phyloP scores from a whole-genome alignment of 2,797 vertebrate genomes.

The Heteromormyrus szaboi region DNA sequence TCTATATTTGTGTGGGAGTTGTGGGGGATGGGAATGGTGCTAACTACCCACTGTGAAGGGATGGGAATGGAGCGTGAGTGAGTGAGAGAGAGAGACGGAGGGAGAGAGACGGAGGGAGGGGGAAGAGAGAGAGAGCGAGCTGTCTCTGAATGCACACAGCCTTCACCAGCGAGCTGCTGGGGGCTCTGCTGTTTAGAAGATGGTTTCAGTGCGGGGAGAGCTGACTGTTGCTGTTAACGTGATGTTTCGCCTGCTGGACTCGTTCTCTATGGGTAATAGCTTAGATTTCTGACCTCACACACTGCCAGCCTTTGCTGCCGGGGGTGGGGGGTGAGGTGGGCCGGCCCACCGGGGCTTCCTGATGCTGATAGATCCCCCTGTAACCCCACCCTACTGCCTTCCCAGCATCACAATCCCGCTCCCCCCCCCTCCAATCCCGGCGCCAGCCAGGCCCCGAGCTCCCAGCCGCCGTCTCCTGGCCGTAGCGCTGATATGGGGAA shows the following conservation, averaged over 20 bases:
- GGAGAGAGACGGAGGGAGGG: conserved; percentile 10
- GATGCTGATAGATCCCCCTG: conserved; percentile 69
- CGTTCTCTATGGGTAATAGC: conserved; percentile 60
- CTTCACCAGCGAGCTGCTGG: conserved; percentile 33
- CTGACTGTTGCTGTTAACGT: conserved; percentile 65
- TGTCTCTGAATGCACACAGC: conserved; percentile 13
- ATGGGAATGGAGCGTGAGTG: conserved; percentile 28
- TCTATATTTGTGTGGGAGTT: conserved; percentile 28
- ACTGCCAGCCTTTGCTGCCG: conserved; percentile 38
- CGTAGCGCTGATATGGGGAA: conserved; percentile 48
- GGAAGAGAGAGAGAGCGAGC: conserved; percentile 13
- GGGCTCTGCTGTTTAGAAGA: conserved; percentile 36
- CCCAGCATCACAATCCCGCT: conserved; percentile 59
- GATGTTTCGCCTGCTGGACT: conserved; percentile 55
- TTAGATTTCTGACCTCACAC: conserved; percentile 64
- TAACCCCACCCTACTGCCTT: background rate
- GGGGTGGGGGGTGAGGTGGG: conserved; percentile 17
- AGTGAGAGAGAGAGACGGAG: conserved; percentile 23
- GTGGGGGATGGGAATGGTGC: conserved; percentile 25
- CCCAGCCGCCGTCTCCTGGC: conserved; percentile 29
- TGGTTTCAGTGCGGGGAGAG: conserved; percentile 54
- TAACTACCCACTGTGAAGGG: conserved; percentile 14
- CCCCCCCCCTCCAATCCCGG: conserved; percentile 36
- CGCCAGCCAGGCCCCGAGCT: conserved; percentile 60
- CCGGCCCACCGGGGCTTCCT: conserved; percentile 52